Conservation (phyloP, 2,797 vertebrate genomes). For the Hemibagrus guttatus region DNA sequence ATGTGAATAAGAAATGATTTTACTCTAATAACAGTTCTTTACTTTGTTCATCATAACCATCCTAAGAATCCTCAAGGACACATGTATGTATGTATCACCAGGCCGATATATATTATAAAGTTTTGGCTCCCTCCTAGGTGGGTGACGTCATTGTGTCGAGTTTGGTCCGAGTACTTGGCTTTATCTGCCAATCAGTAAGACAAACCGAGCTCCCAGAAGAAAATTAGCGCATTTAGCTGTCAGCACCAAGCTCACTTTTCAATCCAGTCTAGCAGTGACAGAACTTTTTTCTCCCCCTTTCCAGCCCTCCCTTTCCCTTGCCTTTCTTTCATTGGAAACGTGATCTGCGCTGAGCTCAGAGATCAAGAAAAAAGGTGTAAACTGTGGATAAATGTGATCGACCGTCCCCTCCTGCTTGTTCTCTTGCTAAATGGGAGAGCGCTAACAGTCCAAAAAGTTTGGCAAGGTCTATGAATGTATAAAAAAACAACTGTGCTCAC, state of each 20-base stretch:
- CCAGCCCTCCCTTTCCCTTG: slow-evolving; percentile 53
- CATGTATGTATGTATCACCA: not conserved
- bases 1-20: not conserved
- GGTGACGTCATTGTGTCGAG: slow-evolving; percentile 70
- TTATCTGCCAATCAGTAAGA: slow-evolving; percentile 83
- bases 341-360: slow-evolving; percentile 85
- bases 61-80: not conserved
- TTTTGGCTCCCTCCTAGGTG: not conserved
- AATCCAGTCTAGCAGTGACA: slow-evolving; percentile 87
- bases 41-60: not conserved
- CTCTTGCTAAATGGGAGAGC: not conserved
- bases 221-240: slow-evolving; percentile 99
- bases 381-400: slow-evolving; percentile 88
- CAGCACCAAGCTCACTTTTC: slow-evolving; percentile 96
- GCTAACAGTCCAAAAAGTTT: slow-evolving; percentile 17
- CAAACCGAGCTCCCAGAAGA: slow-evolving; percentile 87
- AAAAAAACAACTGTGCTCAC: not conserved
- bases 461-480: slow-evolving; percentile 6
- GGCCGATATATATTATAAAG: slow-evolving; percentile 3
- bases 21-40: not conserved
- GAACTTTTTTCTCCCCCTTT: slow-evolving; percentile 67
- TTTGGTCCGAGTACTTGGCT: slow-evolving; percentile 5
- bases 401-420: slow-evolving; percentile 69
- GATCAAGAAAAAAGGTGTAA: slow-evolving; percentile 94
- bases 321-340: slow-evolving; percentile 84